Evolutionary conservation across 2,113 vertebrate genomes (phyloP), one percentile per base, ranked within the genome.

Genomic region (Poeciliopsis prolifica): DNA sequence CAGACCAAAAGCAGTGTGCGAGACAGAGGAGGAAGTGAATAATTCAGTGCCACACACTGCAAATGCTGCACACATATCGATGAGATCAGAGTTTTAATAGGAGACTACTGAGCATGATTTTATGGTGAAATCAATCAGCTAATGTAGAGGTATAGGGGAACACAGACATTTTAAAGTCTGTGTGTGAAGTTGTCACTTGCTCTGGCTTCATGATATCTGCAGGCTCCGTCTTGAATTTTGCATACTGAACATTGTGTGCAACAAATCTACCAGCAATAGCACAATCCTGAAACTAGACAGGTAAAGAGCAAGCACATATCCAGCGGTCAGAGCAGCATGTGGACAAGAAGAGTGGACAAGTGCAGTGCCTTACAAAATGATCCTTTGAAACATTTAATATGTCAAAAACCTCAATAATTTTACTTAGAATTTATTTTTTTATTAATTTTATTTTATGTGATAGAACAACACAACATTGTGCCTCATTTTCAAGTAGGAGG

Each of bases 41-140:
- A 95, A 96, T 95, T 96, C 94, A 95, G 63, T 37, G 86, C 80
- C 86, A 91, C 81, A 92, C 90, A 92, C 91, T 93, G 88, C 90
- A 93, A 95, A 94, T 93, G 93, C 88, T 86, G 89, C 91, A 93
- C 92, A 95, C 94, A 93, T 91, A 88, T 93, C 86, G 92, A 91
- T 93, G 93, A 95, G 94, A 95, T 95, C 94, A 94, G 92, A 85
- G 86, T 90, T 96, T 96, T 95, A 96, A 97, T 93, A 95, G 94
- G 89, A 90, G 93, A 84, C 89, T 95, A 95, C 93, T 93, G 93
- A 93, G 94, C 92, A 90, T 94, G 95, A 93, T 95, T 88, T 95
- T 92, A 95, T 94, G 92, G 93, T 93, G 92, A 95, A 96, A 96
- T 96, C 95, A 95, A 95, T 96, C 95, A 95, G 82, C 84, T 88